These are phyloP conservation scores for Naja naja DNA, from an alignment of 2,113 vertebrate species.

Conservation along the genomic window DNA sequence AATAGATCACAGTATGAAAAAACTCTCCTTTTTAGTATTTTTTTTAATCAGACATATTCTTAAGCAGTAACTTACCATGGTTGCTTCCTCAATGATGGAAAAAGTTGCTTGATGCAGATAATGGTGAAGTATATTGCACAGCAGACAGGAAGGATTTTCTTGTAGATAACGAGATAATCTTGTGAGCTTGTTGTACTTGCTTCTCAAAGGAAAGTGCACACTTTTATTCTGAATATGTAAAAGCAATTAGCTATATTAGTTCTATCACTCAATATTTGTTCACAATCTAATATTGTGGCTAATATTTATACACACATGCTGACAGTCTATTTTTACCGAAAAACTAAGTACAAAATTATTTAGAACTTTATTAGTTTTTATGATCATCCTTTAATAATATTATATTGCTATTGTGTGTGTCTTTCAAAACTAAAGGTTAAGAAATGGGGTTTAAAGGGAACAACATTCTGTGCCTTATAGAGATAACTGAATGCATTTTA, in stretches of 20 bases:
- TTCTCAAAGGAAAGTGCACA: constrained; percentile 91
- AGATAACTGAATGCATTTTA: not conserved
- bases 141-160: constrained; percentile 94
- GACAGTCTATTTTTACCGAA: not conserved
- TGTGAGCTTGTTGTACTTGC: constrained; percentile 95
- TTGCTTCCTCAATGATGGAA: constrained; percentile 92
- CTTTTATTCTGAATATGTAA: constrained; percentile 87
- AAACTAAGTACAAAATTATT: not conserved
- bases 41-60: not conserved
- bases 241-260: not conserved
- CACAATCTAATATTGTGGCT: not conserved
- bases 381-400: not conserved
- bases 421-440: not conserved
- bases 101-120: constrained; percentile 96
- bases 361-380: not conserved
- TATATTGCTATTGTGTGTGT: not conserved
- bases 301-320: not conserved
- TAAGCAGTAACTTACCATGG: constrained; percentile 79
- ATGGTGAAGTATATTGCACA: constrained; percentile 95
- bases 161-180: constrained; percentile 93
- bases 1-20: not conserved
- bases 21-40: not conserved
- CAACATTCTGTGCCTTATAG: not conserved
- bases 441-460: not conserved
- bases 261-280: not conserved